These are phyloP conservation scores for Orientallactaga sibirica DNA, from an alignment of 2,797 vertebrate genomes.

Conservation along the genomic window DNA sequence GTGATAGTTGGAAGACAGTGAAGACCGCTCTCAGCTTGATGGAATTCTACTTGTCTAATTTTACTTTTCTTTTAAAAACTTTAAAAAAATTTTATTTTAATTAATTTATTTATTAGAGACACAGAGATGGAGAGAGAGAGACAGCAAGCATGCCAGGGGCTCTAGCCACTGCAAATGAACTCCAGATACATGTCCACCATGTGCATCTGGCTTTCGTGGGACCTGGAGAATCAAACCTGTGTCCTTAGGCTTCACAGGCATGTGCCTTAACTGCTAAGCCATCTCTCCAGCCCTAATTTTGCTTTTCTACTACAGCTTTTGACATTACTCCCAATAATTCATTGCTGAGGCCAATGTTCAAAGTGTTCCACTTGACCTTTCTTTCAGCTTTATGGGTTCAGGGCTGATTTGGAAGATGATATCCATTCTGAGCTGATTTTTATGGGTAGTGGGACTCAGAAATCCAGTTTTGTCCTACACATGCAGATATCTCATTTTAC, in stretches of 20 bases:
- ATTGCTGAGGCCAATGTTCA: neutral
- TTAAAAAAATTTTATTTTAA: no score
- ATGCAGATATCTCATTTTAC: neutral
- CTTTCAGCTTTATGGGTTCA: neutral
- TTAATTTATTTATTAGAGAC: no score
- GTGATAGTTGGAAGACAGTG: neutral
- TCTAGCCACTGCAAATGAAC: no score
- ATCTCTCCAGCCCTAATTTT: no score
- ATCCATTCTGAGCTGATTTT: neutral
- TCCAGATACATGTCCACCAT: no score
- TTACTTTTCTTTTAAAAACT: neutral
- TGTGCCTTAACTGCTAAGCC: no score
- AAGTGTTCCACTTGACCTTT: neutral
- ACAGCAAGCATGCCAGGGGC: no score
- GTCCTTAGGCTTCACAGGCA: no score
- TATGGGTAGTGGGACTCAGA: neutral
- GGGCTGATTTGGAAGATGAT: neutral
- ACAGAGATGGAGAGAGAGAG: no score
- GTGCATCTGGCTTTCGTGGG: no score
- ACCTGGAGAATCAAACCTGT: no score
- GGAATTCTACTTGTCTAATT: neutral
- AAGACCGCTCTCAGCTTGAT: neutral
- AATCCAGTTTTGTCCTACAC: neutral
- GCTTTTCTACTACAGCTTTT: neutral
- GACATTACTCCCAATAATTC: neutral